These are phyloP conservation scores for Abscondita cerata DNA, from an alignment of 2,888 invertebrate species.

Conservation along the genomic window DNA sequence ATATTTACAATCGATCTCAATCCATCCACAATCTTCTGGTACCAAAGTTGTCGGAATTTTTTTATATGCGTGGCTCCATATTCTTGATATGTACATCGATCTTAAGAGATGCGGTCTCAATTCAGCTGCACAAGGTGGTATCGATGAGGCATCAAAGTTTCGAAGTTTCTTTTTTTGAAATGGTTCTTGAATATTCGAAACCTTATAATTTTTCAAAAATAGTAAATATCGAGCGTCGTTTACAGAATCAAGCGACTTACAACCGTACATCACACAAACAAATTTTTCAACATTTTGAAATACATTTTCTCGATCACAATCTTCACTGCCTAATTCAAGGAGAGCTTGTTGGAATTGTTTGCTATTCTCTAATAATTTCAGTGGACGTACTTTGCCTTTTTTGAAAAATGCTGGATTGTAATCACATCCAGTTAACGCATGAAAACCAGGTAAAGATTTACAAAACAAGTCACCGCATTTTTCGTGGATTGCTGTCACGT, in stretches of 20 bases:
- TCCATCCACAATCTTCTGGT: conserved; percentile 1
- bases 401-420: conserved; percentile 37
- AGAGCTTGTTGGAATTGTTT: not conserved
- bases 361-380: conserved; percentile 15
- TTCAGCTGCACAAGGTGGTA: conserved; percentile 45
- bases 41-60: not conserved
- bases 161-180: conserved; percentile 43
- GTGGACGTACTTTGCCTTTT: conserved; percentile 35
- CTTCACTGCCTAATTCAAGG: not conserved
- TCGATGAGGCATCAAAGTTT: conserved; percentile 45
- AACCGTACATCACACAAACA: not conserved
- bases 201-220: conserved; percentile 39
- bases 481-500: conserved; percentile 32
- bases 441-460: too few relatives aligned
- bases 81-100: conserved; percentile 44
- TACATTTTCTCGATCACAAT: not conserved
- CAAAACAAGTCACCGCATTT: conserved; percentile 33
- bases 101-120: conserved; percentile 44
- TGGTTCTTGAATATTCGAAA: conserved; percentile 41
- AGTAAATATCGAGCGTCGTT: not conserved
- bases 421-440: too few relatives aligned
- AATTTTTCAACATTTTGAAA: not conserved
- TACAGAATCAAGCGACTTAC: not conserved
- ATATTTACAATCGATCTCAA: too few relatives aligned
- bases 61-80: conserved; percentile 43